phyloP scores from a whole-genome alignment of 2,888 invertebrate genomes.

The Dusona sp. region DNA sequence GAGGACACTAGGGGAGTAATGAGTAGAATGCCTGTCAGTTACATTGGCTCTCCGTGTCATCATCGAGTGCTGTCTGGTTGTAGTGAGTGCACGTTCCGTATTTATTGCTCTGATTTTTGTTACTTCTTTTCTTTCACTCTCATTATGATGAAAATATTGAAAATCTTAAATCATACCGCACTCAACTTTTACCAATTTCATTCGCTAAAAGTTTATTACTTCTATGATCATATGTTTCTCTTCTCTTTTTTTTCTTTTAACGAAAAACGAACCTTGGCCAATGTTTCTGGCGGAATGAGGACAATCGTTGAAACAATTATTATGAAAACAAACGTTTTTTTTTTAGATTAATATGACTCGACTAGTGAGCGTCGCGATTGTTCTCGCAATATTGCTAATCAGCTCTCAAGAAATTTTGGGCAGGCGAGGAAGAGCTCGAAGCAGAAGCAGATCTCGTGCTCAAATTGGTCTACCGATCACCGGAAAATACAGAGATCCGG shows the following conservation, averaged over 20 bases:
- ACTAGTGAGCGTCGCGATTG: slow-evolving; percentile 71
- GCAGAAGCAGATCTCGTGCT: slow-evolving; percentile 92
- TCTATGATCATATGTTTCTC: not conserved
- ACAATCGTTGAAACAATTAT: not conserved
- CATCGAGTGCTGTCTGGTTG: slow-evolving; percentile 77
- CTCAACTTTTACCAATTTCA: not conserved
- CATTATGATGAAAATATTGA: not conserved
- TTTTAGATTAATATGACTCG: slow-evolving; percentile 75
- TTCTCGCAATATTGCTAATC: slow-evolving; percentile 80
- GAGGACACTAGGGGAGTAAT: slow-evolving; percentile 84
- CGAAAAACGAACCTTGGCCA: not conserved
- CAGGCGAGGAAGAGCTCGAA: slow-evolving; percentile 89
- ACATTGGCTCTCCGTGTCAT: slow-evolving; percentile 82
- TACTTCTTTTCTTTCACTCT: slow-evolving; percentile 21
- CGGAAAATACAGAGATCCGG: slow-evolving; percentile 95
- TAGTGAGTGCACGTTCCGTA: slow-evolving; percentile 76
- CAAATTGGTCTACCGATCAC: slow-evolving; percentile 95
- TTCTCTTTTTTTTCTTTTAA: not conserved
- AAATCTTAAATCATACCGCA: not conserved
- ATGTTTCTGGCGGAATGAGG: not conserved
- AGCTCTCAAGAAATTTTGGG: slow-evolving; percentile 83
- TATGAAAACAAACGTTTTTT: not conserved
- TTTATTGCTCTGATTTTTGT: slow-evolving; percentile 39
- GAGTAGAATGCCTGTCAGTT: slow-evolving; percentile 82
- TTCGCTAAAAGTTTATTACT: not conserved